Evolutionary conservation across 2,888 invertebrate genomes (phyloP), one percentile per base, ranked within the genome.

Genomic region (Orthonevra nobilis): DNA sequence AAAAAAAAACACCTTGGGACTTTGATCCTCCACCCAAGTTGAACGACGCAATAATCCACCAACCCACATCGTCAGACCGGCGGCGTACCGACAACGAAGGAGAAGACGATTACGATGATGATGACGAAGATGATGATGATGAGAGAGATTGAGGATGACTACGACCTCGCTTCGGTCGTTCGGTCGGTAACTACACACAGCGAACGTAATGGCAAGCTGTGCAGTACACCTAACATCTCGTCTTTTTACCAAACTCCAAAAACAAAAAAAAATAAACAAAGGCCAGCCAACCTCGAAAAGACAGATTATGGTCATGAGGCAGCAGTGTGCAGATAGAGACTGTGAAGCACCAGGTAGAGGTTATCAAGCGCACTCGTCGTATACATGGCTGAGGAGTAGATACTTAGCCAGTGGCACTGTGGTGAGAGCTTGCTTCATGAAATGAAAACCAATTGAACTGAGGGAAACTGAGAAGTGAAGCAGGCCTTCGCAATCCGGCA

Each of bases 391-490:
- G 40, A n/a, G 3, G 30, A 40, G 42, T 32, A 23, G 9, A 42
- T 42, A 32, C 23, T 20, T 14, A 34, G 36, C 6, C 2, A 23
- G 28, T 6, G 3, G 2, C 40, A 6, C 23, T 2, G 4, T 28
- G 17, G 46, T 23, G 23, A 23, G 23, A n/a, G n/a, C 7, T 14
- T 44, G 20, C 20, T 26, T 15, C 52, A 36, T 15, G 36, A 5
- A 3, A 54, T 15, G 23, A 7, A 23, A 30, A 14, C 5, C 36
- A 6, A 56, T 14, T 20, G 10, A 38, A 17, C 3, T 14, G 32
- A 64, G 72, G 60, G 20, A 72, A 79, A 66, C 58, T 48, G 72
- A 79, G 77, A 79, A 79, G 77, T 79, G 28, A 60, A 72, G 40
- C 40, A 66, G 52, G 54, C 64, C 77, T 64, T 72, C 44, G 20